These are phyloP conservation scores for Parapsyche elsis DNA, from an alignment of 1,140 invertebrate genomes.

Conservation along the genomic window DNA sequence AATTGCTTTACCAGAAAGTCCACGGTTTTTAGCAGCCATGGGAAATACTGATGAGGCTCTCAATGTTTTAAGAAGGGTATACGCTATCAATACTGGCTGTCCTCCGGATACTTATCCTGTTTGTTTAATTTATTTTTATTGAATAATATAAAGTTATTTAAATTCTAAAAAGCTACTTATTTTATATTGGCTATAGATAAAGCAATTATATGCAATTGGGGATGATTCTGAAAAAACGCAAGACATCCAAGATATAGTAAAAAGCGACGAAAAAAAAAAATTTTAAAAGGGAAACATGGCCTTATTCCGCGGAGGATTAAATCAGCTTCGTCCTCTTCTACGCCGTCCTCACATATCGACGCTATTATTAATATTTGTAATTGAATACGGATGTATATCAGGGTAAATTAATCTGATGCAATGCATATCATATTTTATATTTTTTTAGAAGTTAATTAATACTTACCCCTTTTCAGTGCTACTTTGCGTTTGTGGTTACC, in stretches of 20 bases:
- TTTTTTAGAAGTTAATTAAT: too few relatives aligned
- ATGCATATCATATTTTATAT: not conserved
- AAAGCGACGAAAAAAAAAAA: not conserved
- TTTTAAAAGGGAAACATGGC: conserved; percentile 13
- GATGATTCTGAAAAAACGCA: not conserved
- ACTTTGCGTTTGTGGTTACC: conserved; percentile 51
- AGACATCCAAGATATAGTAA: not conserved
- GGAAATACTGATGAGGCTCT: conserved; percentile 76
- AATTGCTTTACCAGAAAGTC: conserved; percentile 81
- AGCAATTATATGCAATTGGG: not conserved
- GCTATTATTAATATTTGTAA: conserved; percentile 37
- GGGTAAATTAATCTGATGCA: too few relatives aligned
- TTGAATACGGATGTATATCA: conserved; percentile 43
- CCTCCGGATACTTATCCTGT: conserved; percentile 74
- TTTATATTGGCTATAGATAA: conserved; percentile 7
- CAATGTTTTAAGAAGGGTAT: conserved; percentile 70
- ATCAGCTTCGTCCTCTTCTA: conserved; percentile 44
- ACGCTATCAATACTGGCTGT: conserved; percentile 71
- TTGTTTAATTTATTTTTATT: conserved; percentile 35
- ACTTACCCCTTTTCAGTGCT: conserved; percentile 41
- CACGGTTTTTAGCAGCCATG: conserved; percentile 82
- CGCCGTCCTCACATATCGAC: conserved; percentile 20
- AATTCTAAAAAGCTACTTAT: not conserved
- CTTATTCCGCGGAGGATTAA: conserved; percentile 33
- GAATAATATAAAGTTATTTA: not conserved